Percentiles rank a stretch among this genome's conserved stretches.
Conservation (phyloP, 2,888 invertebrate species). For the Cosmia pyralina region DNA sequence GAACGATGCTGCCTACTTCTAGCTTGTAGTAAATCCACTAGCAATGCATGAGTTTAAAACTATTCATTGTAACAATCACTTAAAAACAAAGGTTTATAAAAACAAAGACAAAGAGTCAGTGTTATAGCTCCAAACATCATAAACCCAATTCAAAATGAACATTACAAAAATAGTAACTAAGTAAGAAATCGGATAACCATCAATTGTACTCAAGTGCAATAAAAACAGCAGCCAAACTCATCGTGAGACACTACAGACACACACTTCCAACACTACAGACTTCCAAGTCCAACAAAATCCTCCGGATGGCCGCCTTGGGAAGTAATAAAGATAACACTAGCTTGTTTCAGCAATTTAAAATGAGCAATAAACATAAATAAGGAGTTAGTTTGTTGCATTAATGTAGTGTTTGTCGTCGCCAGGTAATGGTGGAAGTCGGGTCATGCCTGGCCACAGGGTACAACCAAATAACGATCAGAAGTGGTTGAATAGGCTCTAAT, state of each 20-base stretch:
- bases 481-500: background rate
- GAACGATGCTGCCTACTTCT: background rate
- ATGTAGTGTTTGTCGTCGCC: conserved; percentile 34
- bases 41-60: conserved; percentile 8
- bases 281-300: conserved; percentile 59
- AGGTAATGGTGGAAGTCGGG: conserved; percentile 39
- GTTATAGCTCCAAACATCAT: background rate
- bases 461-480: background rate
- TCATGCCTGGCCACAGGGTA: background rate
- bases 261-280: conserved; percentile 39
- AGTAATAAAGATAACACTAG: conserved; percentile 66
- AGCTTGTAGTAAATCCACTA: conserved; percentile 4
- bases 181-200: conserved; percentile 48
- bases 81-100: conserved; percentile 17
- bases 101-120: conserved; percentile 9
- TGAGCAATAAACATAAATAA: conserved; percentile 73
- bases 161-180: conserved; percentile 33
- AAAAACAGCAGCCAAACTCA: conserved; percentile 50
- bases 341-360: conserved; percentile 67
- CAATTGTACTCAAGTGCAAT: conserved; percentile 55
- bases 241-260: conserved; percentile 30
- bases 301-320: conserved; percentile 57
- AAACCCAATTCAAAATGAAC: conserved; percentile 19
- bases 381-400: conserved; percentile 63
- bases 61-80: conserved; percentile 1